These are phyloP conservation scores for Propithecus deckenii DNA, from an alignment of 2,797 vertebrate species.

Conservation along the genomic window DNA sequence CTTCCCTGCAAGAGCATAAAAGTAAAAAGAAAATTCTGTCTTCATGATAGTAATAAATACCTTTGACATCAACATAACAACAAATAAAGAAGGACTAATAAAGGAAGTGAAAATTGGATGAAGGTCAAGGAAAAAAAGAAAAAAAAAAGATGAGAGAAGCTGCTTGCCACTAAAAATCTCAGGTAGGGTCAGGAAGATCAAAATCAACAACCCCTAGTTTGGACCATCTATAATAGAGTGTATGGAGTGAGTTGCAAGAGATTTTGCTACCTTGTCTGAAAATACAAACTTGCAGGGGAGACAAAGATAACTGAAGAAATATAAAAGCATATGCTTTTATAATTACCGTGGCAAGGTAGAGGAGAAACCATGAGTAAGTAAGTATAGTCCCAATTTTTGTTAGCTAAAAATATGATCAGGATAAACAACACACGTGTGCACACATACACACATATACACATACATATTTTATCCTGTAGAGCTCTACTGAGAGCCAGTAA, in stretches of 20 bases:
- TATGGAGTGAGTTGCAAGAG: background rate
- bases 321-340: background rate
- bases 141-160: background rate
- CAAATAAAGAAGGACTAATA: background rate
- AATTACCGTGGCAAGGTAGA: background rate
- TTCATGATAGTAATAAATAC: background rate
- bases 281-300: background rate
- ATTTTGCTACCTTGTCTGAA: background rate
- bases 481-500: background rate
- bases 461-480: background rate
- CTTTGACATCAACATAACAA: background rate
- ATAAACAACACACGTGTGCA: background rate
- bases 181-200: background rate
- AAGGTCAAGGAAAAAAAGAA: background rate
- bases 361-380: background rate
- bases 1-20: background rate
- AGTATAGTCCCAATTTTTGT: background rate
- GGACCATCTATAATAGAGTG: background rate
- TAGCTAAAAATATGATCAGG: background rate
- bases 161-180: background rate
- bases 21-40: background rate
- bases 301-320: background rate
- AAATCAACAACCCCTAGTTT: background rate
- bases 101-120: background rate
- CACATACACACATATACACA: background rate